These are phyloP conservation scores for Zaprionus inermis DNA, from an alignment of 1,140 invertebrate species.

Conservation along the genomic window DNA sequence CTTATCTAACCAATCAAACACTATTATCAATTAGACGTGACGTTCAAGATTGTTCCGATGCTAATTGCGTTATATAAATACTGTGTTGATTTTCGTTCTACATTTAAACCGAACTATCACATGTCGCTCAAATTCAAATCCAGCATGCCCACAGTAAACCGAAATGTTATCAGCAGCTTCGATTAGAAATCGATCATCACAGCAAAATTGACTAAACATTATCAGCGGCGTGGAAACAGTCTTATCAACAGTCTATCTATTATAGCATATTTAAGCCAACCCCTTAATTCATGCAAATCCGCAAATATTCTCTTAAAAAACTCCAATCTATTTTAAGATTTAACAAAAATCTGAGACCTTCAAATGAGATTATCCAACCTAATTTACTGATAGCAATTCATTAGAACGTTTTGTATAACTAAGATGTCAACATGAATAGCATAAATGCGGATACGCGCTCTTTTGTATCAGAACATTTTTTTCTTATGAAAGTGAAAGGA, in stretches of 20 bases:
- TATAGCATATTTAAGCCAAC: too few species aligned
- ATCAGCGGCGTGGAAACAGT: neutral
- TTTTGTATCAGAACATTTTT: neutral
- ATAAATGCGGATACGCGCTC: neutral
- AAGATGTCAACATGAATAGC: neutral
- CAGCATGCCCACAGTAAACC: neutral
- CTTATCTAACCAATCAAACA: neutral
- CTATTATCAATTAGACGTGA: neutral
- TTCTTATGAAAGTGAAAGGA: neutral
- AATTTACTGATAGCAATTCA: neutral
- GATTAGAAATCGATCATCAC: neutral
- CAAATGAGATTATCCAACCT: neutral
- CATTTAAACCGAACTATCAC: neutral
- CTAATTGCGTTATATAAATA: slow-evolving; percentile 6
- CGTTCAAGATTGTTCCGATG: slow-evolving; percentile 11
- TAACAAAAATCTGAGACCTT: neutral
- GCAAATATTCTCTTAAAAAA: neutral
- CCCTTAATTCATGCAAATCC: neutral
- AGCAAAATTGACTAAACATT: neutral
- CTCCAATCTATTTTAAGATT: neutral
- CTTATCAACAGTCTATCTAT: neutral
- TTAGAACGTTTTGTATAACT: neutral
- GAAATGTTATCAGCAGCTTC: slow-evolving; percentile 2
- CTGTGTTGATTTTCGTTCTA: neutral
- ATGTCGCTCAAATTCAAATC: neutral